These are phyloP conservation scores for Peromyscus maniculatus DNA, from an alignment of 2,113 vertebrate species.

Conservation along the genomic window DNA sequence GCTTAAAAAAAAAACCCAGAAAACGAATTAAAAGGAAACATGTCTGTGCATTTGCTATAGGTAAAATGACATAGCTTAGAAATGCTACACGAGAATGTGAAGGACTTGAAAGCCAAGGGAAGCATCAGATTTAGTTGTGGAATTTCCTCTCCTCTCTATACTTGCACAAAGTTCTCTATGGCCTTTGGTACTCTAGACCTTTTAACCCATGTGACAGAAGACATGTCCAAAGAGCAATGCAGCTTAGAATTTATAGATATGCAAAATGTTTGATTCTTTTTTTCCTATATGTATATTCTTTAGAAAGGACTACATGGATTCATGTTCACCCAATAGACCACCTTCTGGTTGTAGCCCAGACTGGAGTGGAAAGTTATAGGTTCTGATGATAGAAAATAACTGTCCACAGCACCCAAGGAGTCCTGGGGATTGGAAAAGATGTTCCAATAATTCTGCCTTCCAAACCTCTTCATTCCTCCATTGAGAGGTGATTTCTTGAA, in stretches of 20 bases:
- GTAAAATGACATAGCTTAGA: not conserved
- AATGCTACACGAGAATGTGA: not conserved
- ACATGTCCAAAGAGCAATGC: not conserved
- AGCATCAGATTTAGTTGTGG: not conserved
- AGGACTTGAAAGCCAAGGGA: not conserved
- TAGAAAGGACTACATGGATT: not conserved
- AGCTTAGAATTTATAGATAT: not conserved
- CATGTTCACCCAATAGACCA: not conserved
- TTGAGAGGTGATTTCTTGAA: not conserved
- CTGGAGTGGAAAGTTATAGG: fast-evolving
- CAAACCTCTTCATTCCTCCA: not conserved
- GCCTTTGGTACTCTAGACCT: not conserved
- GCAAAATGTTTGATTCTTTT: not conserved
- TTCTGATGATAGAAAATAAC: not conserved
- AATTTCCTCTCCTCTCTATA: not conserved
- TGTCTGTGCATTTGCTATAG: not conserved
- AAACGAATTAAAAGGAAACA: not conserved
- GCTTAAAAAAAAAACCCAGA: not conserved
- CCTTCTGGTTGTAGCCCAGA: not conserved
- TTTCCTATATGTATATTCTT: not conserved
- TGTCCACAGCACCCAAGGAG: not conserved
- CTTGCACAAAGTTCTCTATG: not conserved
- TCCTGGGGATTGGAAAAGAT: not conserved
- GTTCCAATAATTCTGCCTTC: not conserved
- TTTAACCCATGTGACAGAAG: not conserved